Evolutionary conservation across 2,888 invertebrate genomes (phyloP), one percentile per base, ranked within the genome.

Genomic region (Caenorhabditis sp.): DNA sequence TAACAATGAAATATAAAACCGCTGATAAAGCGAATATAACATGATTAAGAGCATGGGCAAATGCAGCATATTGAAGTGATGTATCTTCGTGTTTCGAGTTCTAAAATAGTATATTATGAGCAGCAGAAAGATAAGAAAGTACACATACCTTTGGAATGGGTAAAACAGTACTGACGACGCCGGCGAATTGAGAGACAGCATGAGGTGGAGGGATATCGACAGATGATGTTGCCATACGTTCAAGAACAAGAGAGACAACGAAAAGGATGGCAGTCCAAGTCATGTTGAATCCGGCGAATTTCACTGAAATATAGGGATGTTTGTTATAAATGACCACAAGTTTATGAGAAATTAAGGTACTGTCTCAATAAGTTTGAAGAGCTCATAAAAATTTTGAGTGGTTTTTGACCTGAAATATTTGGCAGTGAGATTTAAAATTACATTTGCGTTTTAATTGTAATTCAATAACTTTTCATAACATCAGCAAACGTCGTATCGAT

Each of bases 201-300:
- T 84, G 84, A 17, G 87, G 87, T 12, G 86, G 86, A 27, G 87
- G 87, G 63, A 87, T 81, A 31, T 84, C 82, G 8, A 82, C 74
- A 20, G 73, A 70, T 8, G 83, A 74, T 17, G 80, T 77, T 26
- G 85, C 83, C 60, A 87, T 70, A 57, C 77, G 59, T 21, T 85
- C 81, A 14, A 88, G 78, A 21, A 85, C 75, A 21, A 86, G 72
- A 4, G 78, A 82, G 23, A 75, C 54, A 50, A 87, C 68, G 71
- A 88, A 85, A 14, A 87, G 76, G 20, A 86, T 50, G 0, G 76
- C 80, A 3, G 86, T 87, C 72, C 79, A 75, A 20, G 76, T 70
- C 78, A 88, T 68, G 77, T 88, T 87, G 82, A 87, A 87, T 1
- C 80, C 80, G 50, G 84, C 82, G 77, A 77, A 87, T 75, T 80